These are phyloP conservation scores for Eulemur macaco DNA, from an alignment of 2,113 vertebrate genomes.

Conservation along the genomic window DNA sequence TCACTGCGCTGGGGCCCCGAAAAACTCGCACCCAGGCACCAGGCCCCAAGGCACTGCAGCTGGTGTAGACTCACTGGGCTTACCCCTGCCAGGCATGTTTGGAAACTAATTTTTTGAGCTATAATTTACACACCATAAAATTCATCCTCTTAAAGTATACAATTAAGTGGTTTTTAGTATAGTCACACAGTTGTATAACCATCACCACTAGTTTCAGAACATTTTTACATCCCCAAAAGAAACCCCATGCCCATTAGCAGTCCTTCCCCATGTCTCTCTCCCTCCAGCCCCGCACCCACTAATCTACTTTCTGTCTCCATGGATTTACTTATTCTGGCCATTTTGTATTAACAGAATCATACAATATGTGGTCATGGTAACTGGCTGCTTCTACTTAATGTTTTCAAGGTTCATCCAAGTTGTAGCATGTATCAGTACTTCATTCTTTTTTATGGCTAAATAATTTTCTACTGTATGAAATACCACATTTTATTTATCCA, in stretches of 20 bases:
- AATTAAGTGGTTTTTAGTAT: background rate
- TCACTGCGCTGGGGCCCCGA: background rate
- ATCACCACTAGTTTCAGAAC: background rate
- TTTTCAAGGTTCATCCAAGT: background rate
- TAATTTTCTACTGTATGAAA: background rate
- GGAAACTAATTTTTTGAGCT: slow-evolving; percentile 22
- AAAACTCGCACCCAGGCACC: background rate
- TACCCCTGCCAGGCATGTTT: background rate
- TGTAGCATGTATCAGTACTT: background rate
- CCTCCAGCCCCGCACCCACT: background rate
- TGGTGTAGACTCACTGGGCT: background rate
- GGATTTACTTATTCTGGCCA: background rate
- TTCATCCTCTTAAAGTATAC: background rate
- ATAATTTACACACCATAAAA: slow-evolving; percentile 14
- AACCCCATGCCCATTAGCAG: background rate
- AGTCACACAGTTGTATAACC: background rate
- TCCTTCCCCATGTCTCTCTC: background rate
- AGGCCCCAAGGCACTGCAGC: too few species aligned
- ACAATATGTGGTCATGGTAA: background rate
- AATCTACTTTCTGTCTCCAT: background rate
- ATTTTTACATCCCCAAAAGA: background rate
- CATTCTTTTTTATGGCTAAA: background rate
- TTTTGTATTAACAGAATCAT: background rate
- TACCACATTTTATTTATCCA: background rate
- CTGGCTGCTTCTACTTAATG: background rate